Evolutionary conservation across 2,888 invertebrate genomes (phyloP).

Genomic region (Dasysyrphus tricinctus): DNA sequence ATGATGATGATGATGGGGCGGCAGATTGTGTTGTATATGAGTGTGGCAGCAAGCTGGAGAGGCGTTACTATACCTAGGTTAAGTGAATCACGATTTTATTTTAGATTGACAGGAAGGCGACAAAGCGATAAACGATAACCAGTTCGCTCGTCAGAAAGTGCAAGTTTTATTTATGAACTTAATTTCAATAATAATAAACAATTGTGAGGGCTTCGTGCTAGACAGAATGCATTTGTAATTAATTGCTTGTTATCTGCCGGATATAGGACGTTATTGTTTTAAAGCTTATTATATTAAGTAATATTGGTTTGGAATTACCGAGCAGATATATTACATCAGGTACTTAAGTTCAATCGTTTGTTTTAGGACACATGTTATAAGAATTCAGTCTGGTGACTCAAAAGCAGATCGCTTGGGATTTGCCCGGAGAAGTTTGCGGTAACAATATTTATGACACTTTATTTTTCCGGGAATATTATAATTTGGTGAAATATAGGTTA

Average conservation of each 20-base stretch:
- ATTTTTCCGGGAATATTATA: too few relatives aligned
- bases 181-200: constrained; percentile 7
- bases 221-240: constrained; percentile 24
- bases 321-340: background rate
- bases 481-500: too few relatives aligned
- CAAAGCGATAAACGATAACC: constrained; percentile 25
- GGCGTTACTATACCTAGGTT: constrained; percentile 53
- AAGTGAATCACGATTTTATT: constrained; percentile 61
- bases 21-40: background rate
- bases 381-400: background rate
- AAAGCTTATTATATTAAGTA: background rate
- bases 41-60: background rate
- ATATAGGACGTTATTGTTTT: constrained; percentile 2
- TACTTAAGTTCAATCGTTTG: background rate
- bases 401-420: background rate
- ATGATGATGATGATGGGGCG: constrained; percentile 1
- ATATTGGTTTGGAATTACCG: background rate
- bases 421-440: background rate
- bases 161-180: constrained; percentile 30
- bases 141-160: constrained; percentile 54
- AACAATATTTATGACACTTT: too few relatives aligned
- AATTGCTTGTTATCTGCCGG: constrained; percentile 34
- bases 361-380: background rate
- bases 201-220: background rate
- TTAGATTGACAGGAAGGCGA: constrained; percentile 21